Evolutionary conservation across 2,797 vertebrate genomes (phyloP), one percentile per base, ranked within the genome.

Genomic region (Alfaro cultratus): DNA sequence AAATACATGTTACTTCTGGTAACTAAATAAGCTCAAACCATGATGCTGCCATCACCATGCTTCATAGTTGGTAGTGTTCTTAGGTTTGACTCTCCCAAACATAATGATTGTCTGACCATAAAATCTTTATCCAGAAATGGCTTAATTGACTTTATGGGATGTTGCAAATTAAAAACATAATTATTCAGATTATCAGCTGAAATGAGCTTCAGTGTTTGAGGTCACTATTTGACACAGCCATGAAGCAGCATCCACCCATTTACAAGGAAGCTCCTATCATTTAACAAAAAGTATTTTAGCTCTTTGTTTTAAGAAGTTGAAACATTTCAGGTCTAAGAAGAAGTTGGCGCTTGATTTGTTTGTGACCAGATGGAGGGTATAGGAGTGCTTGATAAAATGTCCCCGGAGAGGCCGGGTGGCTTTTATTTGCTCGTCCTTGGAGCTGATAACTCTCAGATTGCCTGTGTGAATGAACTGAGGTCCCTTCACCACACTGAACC

Each of bases 381-480:
- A 89, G 86, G 79, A 79, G 85, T 77, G 73, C 91, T 95, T 95
- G 96, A 96, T 95, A 95, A 95, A 95, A 94, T 94, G 93, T 95
- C 90, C 95, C 87, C 34, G 73, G 80, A 89, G 87, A 89, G 89
- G 90, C 91, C 87, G 88, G 88, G 76, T 78, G 82, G 88, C 90
- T 92, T 95, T 91, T 96, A 94, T 97, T 96, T 97, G 91, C 96
- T 94, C 77, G 95, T 93, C 96, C 96, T 96, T 96, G 96, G 91
- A 94, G 91, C 95, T 94, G 96, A 96, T 96, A 95, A 94, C 91
- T 91, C 78, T 53, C 85, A 90, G 95, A 96, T 95, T 94, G 92
- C 78, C 80, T 92, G 91, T 95, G 96, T 96, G 96, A 97, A 96
- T 96, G 95, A 96, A 96, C 96, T 80, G 91, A 85, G 92, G 96